phyloP scores from a whole-genome alignment of 2,797 vertebrate species.

The Myotis daubentonii region DNA sequence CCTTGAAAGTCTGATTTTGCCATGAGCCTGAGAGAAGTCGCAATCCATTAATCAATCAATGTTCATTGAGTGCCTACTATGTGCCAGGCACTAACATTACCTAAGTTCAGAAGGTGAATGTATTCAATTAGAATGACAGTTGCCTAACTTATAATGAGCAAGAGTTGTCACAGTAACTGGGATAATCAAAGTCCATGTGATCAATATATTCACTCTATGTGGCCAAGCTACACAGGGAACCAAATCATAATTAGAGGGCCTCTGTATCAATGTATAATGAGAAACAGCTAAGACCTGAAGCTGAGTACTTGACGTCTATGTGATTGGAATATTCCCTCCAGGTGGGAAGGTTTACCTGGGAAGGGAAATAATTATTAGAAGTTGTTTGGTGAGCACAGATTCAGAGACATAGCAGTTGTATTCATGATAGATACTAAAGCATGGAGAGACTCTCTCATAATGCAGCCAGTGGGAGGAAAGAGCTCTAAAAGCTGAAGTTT shows the following conservation, averaged over 20 bases:
- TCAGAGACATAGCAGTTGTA: constrained; percentile 15
- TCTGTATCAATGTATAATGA: constrained; percentile 27
- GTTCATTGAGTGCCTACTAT: background rate
- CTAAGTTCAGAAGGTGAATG: background rate
- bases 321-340: constrained; percentile 45
- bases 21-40: background rate
- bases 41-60: background rate
- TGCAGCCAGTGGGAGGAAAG: background rate
- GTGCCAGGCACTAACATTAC: background rate
- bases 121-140: background rate
- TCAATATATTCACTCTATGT: constrained; percentile 21
- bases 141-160: constrained; percentile 36
- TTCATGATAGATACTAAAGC: background rate
- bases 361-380: constrained; percentile 57
- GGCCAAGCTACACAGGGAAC: constrained; percentile 7
- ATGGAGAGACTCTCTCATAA: background rate
- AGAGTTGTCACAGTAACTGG: background rate
- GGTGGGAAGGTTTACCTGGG: constrained; percentile 1
- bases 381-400: constrained; percentile 26
- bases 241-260: constrained; percentile 44
- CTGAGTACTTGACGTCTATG: background rate
- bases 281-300: background rate
- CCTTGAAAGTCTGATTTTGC: background rate
- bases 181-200: constrained; percentile 53
- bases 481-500: background rate